Percentiles rank a stretch among this genome's conserved stretches.
Conservation (phyloP, 2,888 invertebrate genomes). For the Malthinus seriepunctatus region DNA sequence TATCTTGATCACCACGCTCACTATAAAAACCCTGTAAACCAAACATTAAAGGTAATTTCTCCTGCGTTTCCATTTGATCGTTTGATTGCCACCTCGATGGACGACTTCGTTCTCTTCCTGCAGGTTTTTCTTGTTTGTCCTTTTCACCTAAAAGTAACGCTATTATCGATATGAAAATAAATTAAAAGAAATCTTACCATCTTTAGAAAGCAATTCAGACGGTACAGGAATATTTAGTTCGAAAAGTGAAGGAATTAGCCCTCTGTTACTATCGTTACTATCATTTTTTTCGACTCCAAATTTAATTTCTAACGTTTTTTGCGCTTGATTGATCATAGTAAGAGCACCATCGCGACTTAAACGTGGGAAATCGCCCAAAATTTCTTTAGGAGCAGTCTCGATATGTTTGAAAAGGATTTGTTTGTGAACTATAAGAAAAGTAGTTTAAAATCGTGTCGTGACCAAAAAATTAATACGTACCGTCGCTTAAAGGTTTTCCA, state of each 20-base stretch:
- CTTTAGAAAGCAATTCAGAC: constrained; percentile 40
- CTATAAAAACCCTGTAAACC: constrained; percentile 43
- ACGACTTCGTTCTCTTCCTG: constrained; percentile 38
- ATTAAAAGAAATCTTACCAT: constrained; percentile 19
- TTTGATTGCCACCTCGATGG: constrained; percentile 53
- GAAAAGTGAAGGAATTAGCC: constrained; percentile 49
- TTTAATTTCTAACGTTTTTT: constrained; percentile 56
- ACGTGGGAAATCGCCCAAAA: constrained; percentile 86
- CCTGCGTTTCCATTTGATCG: constrained; percentile 38
- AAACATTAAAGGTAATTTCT: constrained; percentile 33
- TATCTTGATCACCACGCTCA: constrained; percentile 50
- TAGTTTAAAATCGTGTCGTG: not conserved
- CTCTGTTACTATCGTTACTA: constrained; percentile 33
- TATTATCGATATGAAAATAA: not conserved
- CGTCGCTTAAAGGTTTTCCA: constrained; percentile 81
- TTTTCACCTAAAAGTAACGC: constrained; percentile 12
- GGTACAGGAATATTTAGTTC: constrained; percentile 49
- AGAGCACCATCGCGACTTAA: constrained; percentile 77
- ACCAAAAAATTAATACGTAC: constrained; percentile 42
- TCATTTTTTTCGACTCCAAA: constrained; percentile 46
- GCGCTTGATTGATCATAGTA: constrained; percentile 56
- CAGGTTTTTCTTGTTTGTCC: constrained; percentile 40
- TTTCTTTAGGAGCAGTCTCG: constrained; percentile 89
- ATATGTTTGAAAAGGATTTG: constrained; percentile 68
- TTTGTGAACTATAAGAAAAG: constrained; percentile 41